Evolutionary conservation across 2,888 invertebrate species (phyloP).

Genomic region (Lagria hirta): DNA sequence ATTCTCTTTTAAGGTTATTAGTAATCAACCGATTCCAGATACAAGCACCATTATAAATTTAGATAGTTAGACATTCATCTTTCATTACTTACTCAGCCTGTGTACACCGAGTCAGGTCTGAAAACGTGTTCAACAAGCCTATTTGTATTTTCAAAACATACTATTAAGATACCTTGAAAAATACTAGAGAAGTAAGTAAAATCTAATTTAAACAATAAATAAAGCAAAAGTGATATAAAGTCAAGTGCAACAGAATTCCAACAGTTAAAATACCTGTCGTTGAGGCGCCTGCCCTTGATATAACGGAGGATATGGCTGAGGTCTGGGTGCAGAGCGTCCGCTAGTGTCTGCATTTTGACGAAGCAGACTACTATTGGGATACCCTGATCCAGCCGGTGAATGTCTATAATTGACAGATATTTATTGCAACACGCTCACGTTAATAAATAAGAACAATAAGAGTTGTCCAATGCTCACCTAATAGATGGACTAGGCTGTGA

Average conservation of each 20-base stretch:
- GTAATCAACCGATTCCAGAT: no score
- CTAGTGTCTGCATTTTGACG: constrained; percentile 48
- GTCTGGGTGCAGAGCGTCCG: constrained; percentile 47
- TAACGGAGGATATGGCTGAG: constrained; percentile 46
- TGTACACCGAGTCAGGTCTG: no score
- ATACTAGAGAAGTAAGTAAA: no score
- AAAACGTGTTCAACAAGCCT: no score
- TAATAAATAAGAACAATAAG: constrained; percentile 8
- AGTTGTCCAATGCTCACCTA: constrained; percentile 22
- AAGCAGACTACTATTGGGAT: constrained; percentile 48
- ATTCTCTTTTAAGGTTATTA: no score
- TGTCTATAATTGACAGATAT: constrained; percentile 44
- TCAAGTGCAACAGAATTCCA: constrained; percentile 17
- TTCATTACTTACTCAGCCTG: no score
- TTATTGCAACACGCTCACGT: constrained; percentile 13
- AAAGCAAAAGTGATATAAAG: neutral
- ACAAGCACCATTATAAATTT: no score
- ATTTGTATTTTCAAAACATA: no score
- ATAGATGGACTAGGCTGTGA: constrained; percentile 32
- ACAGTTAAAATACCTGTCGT: constrained; percentile 44
- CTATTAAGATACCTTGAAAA: no score
- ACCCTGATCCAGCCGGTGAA: constrained; percentile 47
- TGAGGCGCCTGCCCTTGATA: constrained; percentile 49
- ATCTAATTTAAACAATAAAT: neutral
- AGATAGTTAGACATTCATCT: no score